Conservation (phyloP, 2,888 invertebrate species). For the Polyommatus icarus region DNA sequence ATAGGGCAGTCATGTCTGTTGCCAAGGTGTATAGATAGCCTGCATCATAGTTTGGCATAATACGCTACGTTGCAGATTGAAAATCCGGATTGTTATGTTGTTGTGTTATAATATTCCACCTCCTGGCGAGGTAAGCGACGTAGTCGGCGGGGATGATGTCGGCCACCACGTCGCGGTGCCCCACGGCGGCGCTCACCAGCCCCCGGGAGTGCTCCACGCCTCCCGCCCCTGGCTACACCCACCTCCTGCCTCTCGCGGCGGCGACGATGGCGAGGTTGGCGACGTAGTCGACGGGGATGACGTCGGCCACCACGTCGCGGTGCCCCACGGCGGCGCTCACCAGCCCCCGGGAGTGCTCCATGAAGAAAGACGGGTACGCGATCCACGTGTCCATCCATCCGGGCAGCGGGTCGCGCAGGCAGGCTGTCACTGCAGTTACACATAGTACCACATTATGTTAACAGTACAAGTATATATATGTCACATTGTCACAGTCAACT, state of each 20-base stretch:
- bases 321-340: slow-evolving; percentile 88
- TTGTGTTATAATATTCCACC: slow-evolving; percentile 22
- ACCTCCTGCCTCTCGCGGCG: slow-evolving; percentile 37
- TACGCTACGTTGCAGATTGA: too few relatives aligned
- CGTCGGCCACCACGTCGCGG: slow-evolving; percentile 84
- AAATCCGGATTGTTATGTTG: too few relatives aligned
- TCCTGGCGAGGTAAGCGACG: slow-evolving; percentile 84
- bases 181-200: slow-evolving; percentile 86
- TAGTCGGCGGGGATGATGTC: slow-evolving; percentile 86
- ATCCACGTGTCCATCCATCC: slow-evolving; percentile 97
- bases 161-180: slow-evolving; percentile 83
- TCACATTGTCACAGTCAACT: too few relatives aligned
- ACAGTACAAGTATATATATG: too few relatives aligned
- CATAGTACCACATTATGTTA: neutral
- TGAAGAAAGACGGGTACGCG: slow-evolving; percentile 86
- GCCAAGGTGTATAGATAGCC: too few relatives aligned
- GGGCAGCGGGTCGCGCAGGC: slow-evolving; percentile 84
- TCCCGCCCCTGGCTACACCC: neutral
- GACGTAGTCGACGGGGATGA: slow-evolving; percentile 83
- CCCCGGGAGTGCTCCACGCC: slow-evolving; percentile 81
- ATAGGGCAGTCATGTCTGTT: too few relatives aligned
- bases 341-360: slow-evolving; percentile 82
- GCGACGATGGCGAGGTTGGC: slow-evolving; percentile 90
- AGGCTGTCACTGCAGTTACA: slow-evolving; percentile 76
- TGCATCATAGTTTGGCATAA: too few relatives aligned